Percentiles rank a stretch among this genome's conserved stretches.
Conservation (phyloP, 2,888 invertebrate genomes). For the Stramonita haemastoma region DNA sequence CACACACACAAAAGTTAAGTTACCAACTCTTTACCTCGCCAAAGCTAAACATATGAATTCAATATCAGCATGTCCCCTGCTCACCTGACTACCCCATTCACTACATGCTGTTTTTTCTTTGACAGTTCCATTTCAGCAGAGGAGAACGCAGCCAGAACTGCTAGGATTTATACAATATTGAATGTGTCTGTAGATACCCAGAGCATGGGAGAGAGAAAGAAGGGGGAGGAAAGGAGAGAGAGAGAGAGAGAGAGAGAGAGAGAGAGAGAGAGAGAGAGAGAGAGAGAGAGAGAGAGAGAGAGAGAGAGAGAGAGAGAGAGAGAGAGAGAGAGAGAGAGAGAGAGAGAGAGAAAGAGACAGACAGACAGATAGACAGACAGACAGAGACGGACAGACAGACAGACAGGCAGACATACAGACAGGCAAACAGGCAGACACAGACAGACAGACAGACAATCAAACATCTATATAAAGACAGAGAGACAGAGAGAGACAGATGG, state of each 20-base stretch:
- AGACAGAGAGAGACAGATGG: not conserved
- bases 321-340: not conserved
- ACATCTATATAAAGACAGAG: not conserved
- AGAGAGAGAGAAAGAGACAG: not conserved
- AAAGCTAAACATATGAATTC: not conserved
- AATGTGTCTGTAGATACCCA: not conserved
- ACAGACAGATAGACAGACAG: not conserved
- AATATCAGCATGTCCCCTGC: too few relatives aligned
- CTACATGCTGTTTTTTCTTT: not conserved
- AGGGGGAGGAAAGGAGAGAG: not conserved
- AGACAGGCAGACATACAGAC: not conserved
- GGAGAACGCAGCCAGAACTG: not conserved
- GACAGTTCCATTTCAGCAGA: not conserved
- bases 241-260: not conserved
- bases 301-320: not conserved
- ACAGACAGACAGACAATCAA: not conserved
- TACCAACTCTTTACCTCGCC: not conserved
- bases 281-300: not conserved
- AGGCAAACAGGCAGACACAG: not conserved
- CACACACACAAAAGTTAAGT: not conserved
- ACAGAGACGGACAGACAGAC: not conserved
- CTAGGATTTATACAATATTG: not conserved
- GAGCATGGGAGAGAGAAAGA: not conserved
- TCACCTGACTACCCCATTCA: too few relatives aligned
- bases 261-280: not conserved